phyloP scores from a whole-genome alignment of 2,113 vertebrate species.

The Dinomys branickii region DNA sequence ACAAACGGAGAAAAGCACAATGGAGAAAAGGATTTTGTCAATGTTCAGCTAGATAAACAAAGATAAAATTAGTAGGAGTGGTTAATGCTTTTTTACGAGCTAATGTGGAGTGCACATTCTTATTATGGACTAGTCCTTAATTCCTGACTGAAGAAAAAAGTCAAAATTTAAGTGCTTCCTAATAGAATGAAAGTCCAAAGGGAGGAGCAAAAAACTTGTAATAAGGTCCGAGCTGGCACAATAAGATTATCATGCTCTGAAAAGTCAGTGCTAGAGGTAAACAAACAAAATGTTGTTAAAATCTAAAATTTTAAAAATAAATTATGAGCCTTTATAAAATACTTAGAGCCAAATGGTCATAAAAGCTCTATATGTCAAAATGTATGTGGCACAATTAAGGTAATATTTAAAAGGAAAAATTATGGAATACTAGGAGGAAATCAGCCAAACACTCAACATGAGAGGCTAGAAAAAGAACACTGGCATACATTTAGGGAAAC shows the following conservation, averaged over 20 bases:
- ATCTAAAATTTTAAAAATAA: slow-evolving; percentile 41
- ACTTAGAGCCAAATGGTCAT: neutral
- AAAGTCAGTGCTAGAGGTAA: slow-evolving; percentile 58
- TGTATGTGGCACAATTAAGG: slow-evolving; percentile 27
- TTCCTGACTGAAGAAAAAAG: slow-evolving; percentile 46
- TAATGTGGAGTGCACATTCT: neutral
- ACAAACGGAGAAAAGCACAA: neutral
- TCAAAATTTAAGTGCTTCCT: neutral
- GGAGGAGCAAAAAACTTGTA: neutral
- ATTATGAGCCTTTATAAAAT: slow-evolving; percentile 1
- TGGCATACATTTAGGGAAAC: neutral
- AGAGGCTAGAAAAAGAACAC: neutral
- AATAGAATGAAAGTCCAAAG: slow-evolving; percentile 36
- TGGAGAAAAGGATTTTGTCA: neutral
- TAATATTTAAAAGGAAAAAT: neutral
- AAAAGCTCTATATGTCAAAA: slow-evolving; percentile 14
- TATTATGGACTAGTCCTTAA: neutral
- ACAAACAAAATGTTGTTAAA: slow-evolving; percentile 32
- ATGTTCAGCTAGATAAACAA: neutral
- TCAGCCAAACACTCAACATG: neutral
- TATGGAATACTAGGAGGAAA: neutral
- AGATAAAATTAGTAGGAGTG: neutral
- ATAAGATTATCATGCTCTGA: slow-evolving; percentile 4
- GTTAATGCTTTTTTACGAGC: neutral
- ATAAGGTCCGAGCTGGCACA: slow-evolving; percentile 1